These are phyloP conservation scores for Tribolium freemani DNA, from an alignment of 2,888 invertebrate genomes.

Conservation along the genomic window DNA sequence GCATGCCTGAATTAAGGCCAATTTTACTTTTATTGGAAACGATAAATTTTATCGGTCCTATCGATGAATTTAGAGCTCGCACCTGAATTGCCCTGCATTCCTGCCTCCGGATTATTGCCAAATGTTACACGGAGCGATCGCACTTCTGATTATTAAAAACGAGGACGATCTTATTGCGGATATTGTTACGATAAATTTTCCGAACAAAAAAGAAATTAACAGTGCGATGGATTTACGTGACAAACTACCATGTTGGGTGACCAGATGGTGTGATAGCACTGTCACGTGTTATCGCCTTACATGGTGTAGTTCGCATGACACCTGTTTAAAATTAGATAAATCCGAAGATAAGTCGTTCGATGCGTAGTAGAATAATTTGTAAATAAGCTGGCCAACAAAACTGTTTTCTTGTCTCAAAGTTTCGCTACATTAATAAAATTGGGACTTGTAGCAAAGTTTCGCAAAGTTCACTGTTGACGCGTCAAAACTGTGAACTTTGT, in stretches of 20 bases:
- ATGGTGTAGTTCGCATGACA: too few species aligned
- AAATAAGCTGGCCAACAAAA: background rate
- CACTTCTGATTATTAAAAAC: constrained; percentile 27
- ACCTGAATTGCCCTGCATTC: constrained; percentile 32
- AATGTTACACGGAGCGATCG: constrained; percentile 1
- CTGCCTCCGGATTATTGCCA: constrained; percentile 10
- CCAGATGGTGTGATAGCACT: too few species aligned
- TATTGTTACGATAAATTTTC: background rate
- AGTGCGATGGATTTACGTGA: background rate
- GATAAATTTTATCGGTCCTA: constrained; percentile 39
- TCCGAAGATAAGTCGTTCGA: background rate
- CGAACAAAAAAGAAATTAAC: background rate
- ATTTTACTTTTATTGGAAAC: constrained; percentile 40
- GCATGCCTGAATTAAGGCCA: constrained; percentile 36
- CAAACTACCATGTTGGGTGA: background rate
- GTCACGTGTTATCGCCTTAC: too few species aligned
- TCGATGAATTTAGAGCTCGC: constrained; percentile 32
- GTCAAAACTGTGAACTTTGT: background rate
- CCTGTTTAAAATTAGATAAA: background rate
- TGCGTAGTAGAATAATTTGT: background rate
- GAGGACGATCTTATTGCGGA: background rate
- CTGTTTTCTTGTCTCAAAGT: background rate
- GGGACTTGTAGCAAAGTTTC: background rate
- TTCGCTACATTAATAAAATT: too few species aligned
- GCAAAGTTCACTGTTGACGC: background rate